Evolutionary conservation across 2,113 vertebrate species (phyloP), one percentile per base, ranked within the genome.

Genomic region (Melozone crissalis): DNA sequence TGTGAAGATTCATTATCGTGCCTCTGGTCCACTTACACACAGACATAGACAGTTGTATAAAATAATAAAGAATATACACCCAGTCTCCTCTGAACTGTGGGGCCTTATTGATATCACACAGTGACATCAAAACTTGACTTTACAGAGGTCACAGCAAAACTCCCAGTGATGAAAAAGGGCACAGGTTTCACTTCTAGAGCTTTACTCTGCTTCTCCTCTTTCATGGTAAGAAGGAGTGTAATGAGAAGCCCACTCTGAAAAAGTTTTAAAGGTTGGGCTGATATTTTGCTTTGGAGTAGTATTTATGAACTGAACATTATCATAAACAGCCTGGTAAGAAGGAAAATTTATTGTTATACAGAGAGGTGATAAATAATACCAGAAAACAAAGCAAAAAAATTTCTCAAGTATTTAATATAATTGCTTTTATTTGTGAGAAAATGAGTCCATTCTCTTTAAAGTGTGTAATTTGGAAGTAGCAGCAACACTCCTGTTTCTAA

Each of bases 91-190:
- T 82, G 14, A 76, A 30, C 6, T 28, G 21, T 15, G 26, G 7
- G 7, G 13, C 4, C 8, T 73, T 44, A 52, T 13, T 79, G 57
- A 33, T 41, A 41, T 7, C 47, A 51, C 8, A 68, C 39, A 61
- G 13, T 8, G 5, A 17, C 1, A 1, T 8, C 0, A 0, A 55
- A 59, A 79, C 5, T 7, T 63, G 18, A 44, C 8, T 92, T 83
- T 61, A 41, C 1, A 5, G 16, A 68, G 7, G 23, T 65, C 55
- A 65, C 24, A 73, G 27, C 5, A 52, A 90, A 87, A 55, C 5
- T 44, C 22, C 4, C 39, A 3, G 31, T 83, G n/a, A 44, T 76
- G 61, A 59, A 83, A 92, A 73, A 66, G 9, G 6, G 3, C 16
- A 46, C 65, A 59, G 19, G 31, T 72, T 92, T 94, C 1, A 47